A percentile compares a stretch with the other conserved stretches of the same genome.
Evolutionary conservation across 2,113 vertebrate genomes (phyloP).

Genomic region (Crotalus viridis): DNA sequence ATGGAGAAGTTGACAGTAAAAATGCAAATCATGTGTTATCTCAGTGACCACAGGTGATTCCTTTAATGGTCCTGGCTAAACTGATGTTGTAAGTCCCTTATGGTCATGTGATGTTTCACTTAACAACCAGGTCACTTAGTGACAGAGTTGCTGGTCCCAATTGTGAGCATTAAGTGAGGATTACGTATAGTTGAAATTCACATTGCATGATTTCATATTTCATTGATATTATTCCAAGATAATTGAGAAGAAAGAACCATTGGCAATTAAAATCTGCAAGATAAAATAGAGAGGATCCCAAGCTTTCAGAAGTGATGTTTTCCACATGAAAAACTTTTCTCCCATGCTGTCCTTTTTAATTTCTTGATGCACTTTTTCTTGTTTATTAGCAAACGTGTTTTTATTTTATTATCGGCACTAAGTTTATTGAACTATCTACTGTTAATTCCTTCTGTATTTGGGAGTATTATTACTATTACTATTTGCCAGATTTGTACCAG

Average conservation of each 20-base stretch:
- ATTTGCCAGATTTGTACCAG: conserved; percentile 83
- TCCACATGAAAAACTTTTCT: conserved; percentile 13
- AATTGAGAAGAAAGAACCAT: not conserved
- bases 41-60: not conserved
- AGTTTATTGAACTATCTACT: conserved; percentile 30
- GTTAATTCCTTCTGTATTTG: conserved; percentile 24
- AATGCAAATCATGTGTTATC: not conserved
- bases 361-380: conserved; percentile 12
- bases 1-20: not conserved
- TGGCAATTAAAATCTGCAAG: not conserved
- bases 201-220: not conserved
- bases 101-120: not conserved
- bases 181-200: not conserved
- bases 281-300: not conserved
- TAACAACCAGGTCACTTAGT: not conserved
- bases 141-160: not conserved
- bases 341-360: conserved; percentile 20
- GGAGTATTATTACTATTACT: not conserved
- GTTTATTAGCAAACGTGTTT: not conserved
- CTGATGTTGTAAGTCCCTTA: not conserved
- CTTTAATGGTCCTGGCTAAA: not conserved
- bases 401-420: conserved; percentile 2
- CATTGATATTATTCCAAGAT: not conserved
- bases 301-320: not conserved
- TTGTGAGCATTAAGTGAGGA: not conserved